Base-by-base conservation (phyloP, 2,113 vertebrate species). In the Tragelaphus buxtoni region DNA sequence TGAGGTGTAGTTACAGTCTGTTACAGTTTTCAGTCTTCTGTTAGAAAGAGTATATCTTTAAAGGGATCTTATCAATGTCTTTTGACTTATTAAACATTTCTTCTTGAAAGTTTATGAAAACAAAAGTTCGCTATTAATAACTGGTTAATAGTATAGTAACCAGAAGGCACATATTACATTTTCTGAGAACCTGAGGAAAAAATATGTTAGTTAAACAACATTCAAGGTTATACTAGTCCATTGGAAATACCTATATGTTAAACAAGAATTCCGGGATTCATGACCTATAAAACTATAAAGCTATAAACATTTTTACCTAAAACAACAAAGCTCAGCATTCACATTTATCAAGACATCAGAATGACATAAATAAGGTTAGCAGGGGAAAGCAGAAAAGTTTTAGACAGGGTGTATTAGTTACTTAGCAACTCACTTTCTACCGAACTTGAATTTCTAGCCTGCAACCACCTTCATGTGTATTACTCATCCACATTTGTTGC, bases 221-320 rank as follows among this genome's bases (percentile, higher is more conserved):
- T n/a, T 91, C 74, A 93, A 80, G 65, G 80, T 28, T 85, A 56
- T 14, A 88, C 76, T 2, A 63, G 30, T 53, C 7, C 63, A 90
- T 4, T 76, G 55, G 93, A 97, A 83, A 95, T 47, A 18, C 91
- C 49, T 20, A 86, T 35, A 79, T 32, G 42, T 65, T 95, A 82
- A 95, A 65, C 1, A 85, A 91, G n/a, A 91, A 96, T 63, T 93
- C 79, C 88, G 76, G 32, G 26, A 95, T 76, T 81, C 30, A 69
- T 85, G 88, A 84, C 6, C 45, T 84, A 20, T 84, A 65, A 90
- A 93, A 9, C 47, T 65, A 79, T 39, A 88, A 95, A n/a, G 7
- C 58, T 88, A 17, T 55, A 87, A 94, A 96, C 14, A 79, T 47
- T 93, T 83, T 94, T 32, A 84, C 26, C 83, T 22, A 63, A 93